Conservation (phyloP, 2,113 vertebrate species). For the Pterocles gutturalis region DNA sequence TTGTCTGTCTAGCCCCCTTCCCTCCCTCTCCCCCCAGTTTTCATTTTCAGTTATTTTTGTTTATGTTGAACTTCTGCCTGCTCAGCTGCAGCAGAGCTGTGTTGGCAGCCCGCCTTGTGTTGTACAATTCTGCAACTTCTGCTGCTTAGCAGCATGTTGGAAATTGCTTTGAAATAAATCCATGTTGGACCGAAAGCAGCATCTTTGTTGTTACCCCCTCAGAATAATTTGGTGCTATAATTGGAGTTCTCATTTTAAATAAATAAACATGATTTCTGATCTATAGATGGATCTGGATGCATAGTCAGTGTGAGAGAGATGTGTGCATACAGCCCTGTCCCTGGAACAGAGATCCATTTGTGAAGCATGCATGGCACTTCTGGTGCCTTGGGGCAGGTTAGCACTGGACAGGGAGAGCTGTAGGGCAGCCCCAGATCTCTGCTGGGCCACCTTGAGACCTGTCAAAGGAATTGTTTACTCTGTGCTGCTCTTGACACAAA, state of each 20-base stretch:
- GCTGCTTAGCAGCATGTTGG: constrained; percentile 55
- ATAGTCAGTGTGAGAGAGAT: neutral
- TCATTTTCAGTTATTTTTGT: constrained; percentile 65
- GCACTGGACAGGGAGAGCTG: neutral
- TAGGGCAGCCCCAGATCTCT: neutral
- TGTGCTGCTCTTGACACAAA: neutral
- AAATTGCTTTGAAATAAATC: constrained; percentile 55
- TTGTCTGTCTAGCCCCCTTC: neutral
- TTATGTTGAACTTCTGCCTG: constrained; percentile 60
- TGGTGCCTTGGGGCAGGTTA: neutral
- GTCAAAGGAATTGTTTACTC: neutral
- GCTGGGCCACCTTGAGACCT: neutral
- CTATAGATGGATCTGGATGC: neutral
- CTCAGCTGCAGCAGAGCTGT: constrained; percentile 55
- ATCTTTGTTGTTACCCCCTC: constrained; percentile 65
- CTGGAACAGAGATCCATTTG: neutral
- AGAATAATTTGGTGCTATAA: constrained; percentile 63
- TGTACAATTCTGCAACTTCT: constrained; percentile 53
- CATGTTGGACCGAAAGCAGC: constrained; percentile 31
- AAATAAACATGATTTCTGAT: constrained; percentile 43
- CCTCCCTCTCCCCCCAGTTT: neutral
- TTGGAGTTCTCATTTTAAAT: constrained; percentile 40
- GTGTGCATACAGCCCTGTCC: neutral
- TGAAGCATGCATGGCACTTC: neutral
- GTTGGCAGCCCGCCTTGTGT: constrained; percentile 59